Conservation (phyloP, 2,797 vertebrate species). For the Eulemur coronatus region DNA sequence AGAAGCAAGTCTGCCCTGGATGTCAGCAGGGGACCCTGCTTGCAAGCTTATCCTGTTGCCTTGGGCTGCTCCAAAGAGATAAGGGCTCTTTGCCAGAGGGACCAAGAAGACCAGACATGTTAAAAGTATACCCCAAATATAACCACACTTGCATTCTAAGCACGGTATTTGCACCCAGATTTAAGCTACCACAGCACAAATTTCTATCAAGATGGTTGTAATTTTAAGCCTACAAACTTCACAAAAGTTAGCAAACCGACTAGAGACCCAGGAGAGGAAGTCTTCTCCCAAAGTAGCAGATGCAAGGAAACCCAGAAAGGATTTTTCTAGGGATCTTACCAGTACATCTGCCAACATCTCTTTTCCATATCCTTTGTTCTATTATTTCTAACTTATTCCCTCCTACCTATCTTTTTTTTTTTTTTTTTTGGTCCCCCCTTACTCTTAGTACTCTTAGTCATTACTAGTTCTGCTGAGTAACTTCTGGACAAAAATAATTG, state of each 20-base stretch:
- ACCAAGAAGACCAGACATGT: not conserved
- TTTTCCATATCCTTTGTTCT: not conserved
- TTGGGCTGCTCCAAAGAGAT: not conserved
- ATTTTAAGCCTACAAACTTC: not conserved
- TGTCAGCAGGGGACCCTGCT: not conserved
- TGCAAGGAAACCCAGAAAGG: not conserved
- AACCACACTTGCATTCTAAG: not conserved
- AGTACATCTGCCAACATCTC: accelerated
- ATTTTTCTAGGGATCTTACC: not conserved
- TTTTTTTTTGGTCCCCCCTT: too few relatives aligned
- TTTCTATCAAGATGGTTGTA: not conserved
- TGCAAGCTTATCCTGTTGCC: too few relatives aligned
- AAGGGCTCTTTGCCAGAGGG: not conserved
- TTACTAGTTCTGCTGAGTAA: not conserved
- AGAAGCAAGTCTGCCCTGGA: not conserved
- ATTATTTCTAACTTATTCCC: not conserved
- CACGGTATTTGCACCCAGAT: not conserved
- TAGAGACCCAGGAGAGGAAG: not conserved
- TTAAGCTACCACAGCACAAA: not conserved
- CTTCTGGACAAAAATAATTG: not conserved
- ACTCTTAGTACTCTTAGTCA: not conserved
- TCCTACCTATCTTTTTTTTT: not conserved
- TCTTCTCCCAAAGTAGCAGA: not conserved
- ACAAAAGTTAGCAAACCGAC: not conserved
- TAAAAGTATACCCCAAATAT: not conserved